Base-by-base conservation (phyloP, 2,797 vertebrate species). In the Lagodon rhomboides region DNA sequence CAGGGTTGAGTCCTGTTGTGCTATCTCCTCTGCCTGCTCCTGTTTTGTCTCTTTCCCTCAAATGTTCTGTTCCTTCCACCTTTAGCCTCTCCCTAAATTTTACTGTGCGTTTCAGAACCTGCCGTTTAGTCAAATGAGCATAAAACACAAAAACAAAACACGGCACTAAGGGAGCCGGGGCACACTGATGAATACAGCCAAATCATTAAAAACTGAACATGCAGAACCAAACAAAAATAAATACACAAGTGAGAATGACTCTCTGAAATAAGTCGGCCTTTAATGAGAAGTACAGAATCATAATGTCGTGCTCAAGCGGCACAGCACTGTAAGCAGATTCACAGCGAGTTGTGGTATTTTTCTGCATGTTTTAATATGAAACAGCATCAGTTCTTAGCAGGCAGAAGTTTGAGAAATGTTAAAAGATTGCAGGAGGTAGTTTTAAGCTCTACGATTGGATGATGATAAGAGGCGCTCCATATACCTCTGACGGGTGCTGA, bases 391-490 rank as follows among this genome's bases (percentile, higher is more conserved):
- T 46, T 72, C 53, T 46, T 10, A 43, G 71, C 54, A 69, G 69
- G 60, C 20, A 69, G 51, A 46, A 13, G 23, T 58, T 41, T 62
- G n/a, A 72, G 44, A 65, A 8, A 75, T 59, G 68, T 61, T 75
- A 51, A 80, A 71, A 68, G 67, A 62, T 70, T 54, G 16, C 59
- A 83, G 64, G 41, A 62, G 58, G 55, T 47, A 50, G 61, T 75
- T 83, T 84, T 67, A 73, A 85, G 50, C 64, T 34, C 68, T 80
- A 75, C 79, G 82, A 89, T 82, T 79, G 65, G 63, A 80, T n/a
- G 38, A 70, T 72, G 41, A 84, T 87, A 75, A 70, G 68, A 73
- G n/a, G 18, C 47, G 62, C 53, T 79, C 67, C 51, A 78, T 77
- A 69, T 30, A 63, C 77, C 55, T 76, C 59, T 34, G 61, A 75